Conservation (phyloP, 1,140 invertebrate genomes). For the Tetramorium alpestre region DNA sequence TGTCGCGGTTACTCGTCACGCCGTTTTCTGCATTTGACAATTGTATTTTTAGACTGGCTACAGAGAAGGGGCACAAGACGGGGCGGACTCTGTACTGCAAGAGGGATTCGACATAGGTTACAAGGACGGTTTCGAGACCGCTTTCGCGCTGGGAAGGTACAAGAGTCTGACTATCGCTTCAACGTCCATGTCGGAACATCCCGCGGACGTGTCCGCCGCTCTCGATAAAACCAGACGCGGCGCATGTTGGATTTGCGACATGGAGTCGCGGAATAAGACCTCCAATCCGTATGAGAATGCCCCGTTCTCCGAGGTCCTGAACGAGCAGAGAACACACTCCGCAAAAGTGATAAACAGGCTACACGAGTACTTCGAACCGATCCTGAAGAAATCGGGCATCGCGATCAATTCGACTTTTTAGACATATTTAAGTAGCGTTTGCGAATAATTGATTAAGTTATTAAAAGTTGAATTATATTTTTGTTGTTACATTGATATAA, state of each 20-base stretch:
- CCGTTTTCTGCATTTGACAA: conserved; percentile 7
- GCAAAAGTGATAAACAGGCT: conserved; percentile 69
- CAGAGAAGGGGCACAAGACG: conserved; percentile 86
- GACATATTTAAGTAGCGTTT: not conserved
- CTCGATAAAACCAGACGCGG: conserved; percentile 78
- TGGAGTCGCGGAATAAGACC: conserved; percentile 44
- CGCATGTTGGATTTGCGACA: conserved; percentile 78
- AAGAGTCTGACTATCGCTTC: conserved; percentile 78
- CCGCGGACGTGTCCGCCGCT: conserved; percentile 73
- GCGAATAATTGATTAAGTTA: not conserved
- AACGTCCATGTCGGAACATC: conserved; percentile 69
- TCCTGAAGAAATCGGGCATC: conserved; percentile 71
- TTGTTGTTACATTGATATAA: conserved; percentile 8
- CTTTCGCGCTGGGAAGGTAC: conserved; percentile 84
- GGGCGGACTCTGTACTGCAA: conserved; percentile 86
- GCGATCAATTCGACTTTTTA: not conserved
- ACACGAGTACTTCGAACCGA: conserved; percentile 73
- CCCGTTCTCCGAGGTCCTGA: conserved; percentile 68
- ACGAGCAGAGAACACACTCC: conserved; percentile 74
- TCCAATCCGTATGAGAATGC: conserved; percentile 51
- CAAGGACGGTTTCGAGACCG: conserved; percentile 85
- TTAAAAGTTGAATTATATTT: not conserved
- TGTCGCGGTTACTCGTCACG: conserved; percentile 59
- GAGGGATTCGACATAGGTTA: conserved; percentile 87
- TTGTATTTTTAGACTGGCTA: conserved; percentile 81